phyloP scores from a whole-genome alignment of 1,140 invertebrate genomes.

The Drosophila tristis region DNA sequence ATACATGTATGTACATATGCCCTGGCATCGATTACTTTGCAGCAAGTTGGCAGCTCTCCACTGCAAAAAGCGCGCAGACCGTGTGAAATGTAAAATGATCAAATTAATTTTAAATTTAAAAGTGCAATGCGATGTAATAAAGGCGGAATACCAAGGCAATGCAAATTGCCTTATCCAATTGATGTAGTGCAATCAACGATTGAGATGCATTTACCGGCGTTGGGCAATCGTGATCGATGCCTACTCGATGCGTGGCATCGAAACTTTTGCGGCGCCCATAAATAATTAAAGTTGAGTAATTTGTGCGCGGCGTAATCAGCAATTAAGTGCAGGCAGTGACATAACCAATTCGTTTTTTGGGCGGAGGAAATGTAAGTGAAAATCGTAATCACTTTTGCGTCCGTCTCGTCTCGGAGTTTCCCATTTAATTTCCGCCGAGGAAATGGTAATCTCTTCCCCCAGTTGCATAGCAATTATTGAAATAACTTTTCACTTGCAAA shows the following conservation, averaged over 20 bases:
- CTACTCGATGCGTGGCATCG: not conserved
- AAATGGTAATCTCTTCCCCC: too few relatives aligned
- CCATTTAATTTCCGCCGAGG: slow-evolving; percentile 30
- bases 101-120: too few relatives aligned
- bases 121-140: too few relatives aligned
- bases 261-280: not conserved
- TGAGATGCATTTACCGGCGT: too few relatives aligned
- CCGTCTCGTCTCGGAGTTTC: slow-evolving; percentile 2
- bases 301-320: slow-evolving; percentile 17
- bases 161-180: not conserved
- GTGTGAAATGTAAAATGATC: too few relatives aligned
- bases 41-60: too few relatives aligned
- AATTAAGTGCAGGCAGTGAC: slow-evolving; percentile 23
- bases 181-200: too few relatives aligned
- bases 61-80: too few relatives aligned
- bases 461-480: slow-evolving; percentile 18
- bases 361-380: slow-evolving; percentile 10
- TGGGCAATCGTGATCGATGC: too few relatives aligned
- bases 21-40: too few relatives aligned
- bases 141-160: not conserved
- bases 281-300: slow-evolving; percentile 39
- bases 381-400: slow-evolving; percentile 35
- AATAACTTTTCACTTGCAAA: slow-evolving; percentile 21
- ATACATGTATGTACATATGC: too few relatives aligned
- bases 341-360: slow-evolving; percentile 25